Evolutionary conservation across 1,140 invertebrate species (phyloP).

Genomic region (Apis dorsata): DNA sequence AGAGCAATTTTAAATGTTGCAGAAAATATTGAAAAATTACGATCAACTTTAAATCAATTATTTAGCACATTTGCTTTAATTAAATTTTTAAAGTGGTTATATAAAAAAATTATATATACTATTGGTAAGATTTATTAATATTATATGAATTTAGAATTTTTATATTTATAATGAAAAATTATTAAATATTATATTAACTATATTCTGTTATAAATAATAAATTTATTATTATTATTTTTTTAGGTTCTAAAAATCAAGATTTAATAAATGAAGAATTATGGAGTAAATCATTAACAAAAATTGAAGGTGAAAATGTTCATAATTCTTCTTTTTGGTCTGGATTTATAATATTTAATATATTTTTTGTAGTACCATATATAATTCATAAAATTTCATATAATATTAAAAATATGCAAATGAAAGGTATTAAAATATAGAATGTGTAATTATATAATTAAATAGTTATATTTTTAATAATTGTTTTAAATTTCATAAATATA

Average conservation of each 20-base stretch:
- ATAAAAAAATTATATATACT: conserved; percentile 86
- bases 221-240: conserved; percentile 1
- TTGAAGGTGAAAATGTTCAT: conserved; percentile 46
- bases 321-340: conserved; percentile 84
- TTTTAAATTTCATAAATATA: conserved; percentile 17
- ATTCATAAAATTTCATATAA: conserved; percentile 90
- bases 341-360: conserved; percentile 90
- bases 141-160: background rate
- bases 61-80: conserved; percentile 92
- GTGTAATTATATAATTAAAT: background rate
- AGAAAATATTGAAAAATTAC: conserved; percentile 93
- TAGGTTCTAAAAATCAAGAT: conserved; percentile 79
- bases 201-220: background rate
- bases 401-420: conserved; percentile 69
- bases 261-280: conserved; percentile 75
- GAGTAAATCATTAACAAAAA: conserved; percentile 73
- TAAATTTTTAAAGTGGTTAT: conserved; percentile 88
- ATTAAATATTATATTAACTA: background rate
- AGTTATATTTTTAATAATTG: conserved; percentile 61
- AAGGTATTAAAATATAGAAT: conserved; percentile 73
- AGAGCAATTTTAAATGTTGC: conserved; percentile 96
- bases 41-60: conserved; percentile 90
- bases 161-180: background rate
- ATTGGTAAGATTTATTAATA: conserved; percentile 81
- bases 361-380: conserved; percentile 94